These are phyloP conservation scores for Gasterosteus aculeatus DNA, from an alignment of 2,113 vertebrate genomes.

Conservation along the genomic window DNA sequence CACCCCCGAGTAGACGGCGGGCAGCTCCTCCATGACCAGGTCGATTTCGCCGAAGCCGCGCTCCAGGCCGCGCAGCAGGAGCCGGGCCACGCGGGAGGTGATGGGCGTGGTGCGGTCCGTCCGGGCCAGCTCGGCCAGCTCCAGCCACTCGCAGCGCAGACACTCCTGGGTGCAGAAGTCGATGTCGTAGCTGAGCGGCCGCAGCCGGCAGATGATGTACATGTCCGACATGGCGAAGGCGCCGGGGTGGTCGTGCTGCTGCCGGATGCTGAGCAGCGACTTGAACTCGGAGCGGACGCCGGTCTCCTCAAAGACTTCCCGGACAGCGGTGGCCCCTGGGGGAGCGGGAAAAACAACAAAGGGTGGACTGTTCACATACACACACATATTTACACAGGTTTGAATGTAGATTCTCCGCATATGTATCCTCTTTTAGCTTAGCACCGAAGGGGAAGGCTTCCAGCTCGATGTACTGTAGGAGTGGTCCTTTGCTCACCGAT, in stretches of 20 bases:
- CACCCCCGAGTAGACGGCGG: constrained; percentile 85
- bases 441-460: constrained; percentile 13
- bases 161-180: constrained; percentile 90
- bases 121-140: constrained; percentile 81
- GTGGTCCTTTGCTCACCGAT: constrained; percentile 83
- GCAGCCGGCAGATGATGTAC: constrained; percentile 91
- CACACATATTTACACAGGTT: background rate
- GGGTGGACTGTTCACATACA: no score
- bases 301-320: constrained; percentile 95
- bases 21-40: constrained; percentile 85
- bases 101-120: constrained; percentile 83
- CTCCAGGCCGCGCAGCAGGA: constrained; percentile 86
- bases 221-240: constrained; percentile 94
- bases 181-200: constrained; percentile 86
- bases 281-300: constrained; percentile 90
- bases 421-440: constrained; percentile 33
- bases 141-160: constrained; percentile 90
- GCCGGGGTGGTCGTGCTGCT: constrained; percentile 90
- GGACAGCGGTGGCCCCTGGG: constrained; percentile 88
- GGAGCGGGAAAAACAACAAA: constrained; percentile 3
- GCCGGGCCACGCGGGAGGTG: constrained; percentile 85
- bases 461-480: constrained; percentile 52
- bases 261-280: constrained; percentile 91
- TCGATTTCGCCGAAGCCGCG: constrained; percentile 89
- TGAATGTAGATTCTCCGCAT: constrained; percentile 28